Conservation (phyloP, 2,113 vertebrate species). For the Patagioenas fasciata region DNA sequence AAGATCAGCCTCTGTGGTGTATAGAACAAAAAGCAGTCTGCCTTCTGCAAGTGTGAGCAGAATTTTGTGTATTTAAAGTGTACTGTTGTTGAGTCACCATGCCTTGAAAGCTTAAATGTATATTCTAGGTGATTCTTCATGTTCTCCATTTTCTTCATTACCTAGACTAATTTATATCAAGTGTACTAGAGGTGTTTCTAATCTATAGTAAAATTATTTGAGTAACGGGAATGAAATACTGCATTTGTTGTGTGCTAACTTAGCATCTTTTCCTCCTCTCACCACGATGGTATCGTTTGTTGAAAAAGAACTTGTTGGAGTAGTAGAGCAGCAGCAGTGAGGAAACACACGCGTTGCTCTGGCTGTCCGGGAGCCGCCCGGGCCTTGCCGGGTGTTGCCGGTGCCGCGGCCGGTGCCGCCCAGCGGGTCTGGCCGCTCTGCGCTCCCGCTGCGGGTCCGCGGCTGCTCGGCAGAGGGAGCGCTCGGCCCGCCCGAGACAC, state of each 20-base stretch:
- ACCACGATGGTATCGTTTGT: neutral
- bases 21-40: neutral
- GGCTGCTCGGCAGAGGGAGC: slow-evolving; percentile 24
- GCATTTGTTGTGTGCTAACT: neutral
- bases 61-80: neutral
- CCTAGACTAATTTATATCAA: neutral
- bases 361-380: no score
- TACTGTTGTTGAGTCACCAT: neutral
- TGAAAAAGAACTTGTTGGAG: rapidly evolving
- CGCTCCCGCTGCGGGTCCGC: no score
- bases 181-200: neutral
- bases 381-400: no score
- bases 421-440: no score
- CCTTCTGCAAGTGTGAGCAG: neutral
- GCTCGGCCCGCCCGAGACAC: rapidly evolving
- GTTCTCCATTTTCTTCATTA: neutral
- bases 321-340: rapidly evolving
- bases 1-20: neutral
- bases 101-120: neutral
- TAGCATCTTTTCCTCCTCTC: neutral
- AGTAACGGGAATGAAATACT: neutral
- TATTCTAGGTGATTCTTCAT: neutral
- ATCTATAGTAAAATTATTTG: neutral
- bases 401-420: neutral
- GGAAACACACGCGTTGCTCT: rapidly evolving